Conservation (phyloP, 2,113 vertebrate genomes). For the Ceyx cyanopectus region DNA sequence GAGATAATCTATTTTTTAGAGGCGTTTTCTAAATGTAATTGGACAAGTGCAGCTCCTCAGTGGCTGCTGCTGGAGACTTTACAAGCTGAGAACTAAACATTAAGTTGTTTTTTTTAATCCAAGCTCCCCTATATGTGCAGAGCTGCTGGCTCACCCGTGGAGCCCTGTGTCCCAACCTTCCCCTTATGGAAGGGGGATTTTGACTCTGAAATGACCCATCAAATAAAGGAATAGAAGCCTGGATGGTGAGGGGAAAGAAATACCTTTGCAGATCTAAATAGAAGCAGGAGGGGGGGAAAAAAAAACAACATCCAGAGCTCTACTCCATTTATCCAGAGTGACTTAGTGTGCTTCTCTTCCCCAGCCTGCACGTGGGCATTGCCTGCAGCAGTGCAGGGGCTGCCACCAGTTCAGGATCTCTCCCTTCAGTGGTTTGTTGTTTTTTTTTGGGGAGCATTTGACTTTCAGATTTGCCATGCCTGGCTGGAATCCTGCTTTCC, state of each 20-base stretch:
- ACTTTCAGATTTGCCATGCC: background rate
- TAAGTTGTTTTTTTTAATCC: background rate
- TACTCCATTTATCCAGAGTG: rapidly evolving
- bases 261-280: background rate
- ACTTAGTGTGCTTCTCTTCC: background rate
- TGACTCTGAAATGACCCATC: background rate
- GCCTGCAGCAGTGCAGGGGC: background rate
- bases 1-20: background rate
- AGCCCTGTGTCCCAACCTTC: background rate
- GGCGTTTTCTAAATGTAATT: slow-evolving; percentile 9
- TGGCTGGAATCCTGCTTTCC: background rate
- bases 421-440: background rate
- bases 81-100: background rate
- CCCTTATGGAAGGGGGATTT: background rate
- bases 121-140: background rate
- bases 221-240: background rate
- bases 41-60: slow-evolving; percentile 12
- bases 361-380: rapidly evolving
- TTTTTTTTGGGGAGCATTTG: background rate
- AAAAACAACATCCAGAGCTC: background rate
- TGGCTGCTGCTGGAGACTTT: background rate
- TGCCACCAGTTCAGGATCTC: background rate
- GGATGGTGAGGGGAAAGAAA: background rate
- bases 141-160: background rate
- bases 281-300: rapidly evolving